These are phyloP conservation scores for Hippopotamyrus pictus DNA, from an alignment of 2,797 vertebrate species.

Conservation along the genomic window DNA sequence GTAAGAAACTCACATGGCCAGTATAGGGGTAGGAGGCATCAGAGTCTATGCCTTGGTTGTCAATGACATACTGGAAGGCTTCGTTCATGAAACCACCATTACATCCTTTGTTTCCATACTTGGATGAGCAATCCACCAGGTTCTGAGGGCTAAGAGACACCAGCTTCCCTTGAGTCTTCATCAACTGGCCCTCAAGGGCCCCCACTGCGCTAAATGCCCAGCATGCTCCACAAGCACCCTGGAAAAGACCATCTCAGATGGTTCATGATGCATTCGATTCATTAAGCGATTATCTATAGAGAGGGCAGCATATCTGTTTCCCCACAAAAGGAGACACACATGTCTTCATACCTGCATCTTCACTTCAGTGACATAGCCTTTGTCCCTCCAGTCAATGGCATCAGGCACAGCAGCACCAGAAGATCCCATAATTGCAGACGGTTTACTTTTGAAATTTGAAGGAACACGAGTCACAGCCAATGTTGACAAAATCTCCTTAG, in stretches of 20 bases:
- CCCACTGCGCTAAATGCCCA: conserved; percentile 87
- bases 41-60: conserved; percentile 76
- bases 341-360: conserved; percentile 57
- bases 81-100: conserved; percentile 58
- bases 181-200: conserved; percentile 77
- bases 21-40: conserved; percentile 70
- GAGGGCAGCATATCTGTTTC: neutral
- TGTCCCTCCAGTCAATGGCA: conserved; percentile 57
- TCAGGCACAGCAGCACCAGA: conserved; percentile 21
- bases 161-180: conserved; percentile 66
- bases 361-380: conserved; percentile 56
- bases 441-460: neutral
- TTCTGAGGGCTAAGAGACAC: conserved; percentile 82
- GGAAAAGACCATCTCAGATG: neutral
- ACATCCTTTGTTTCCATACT: conserved; percentile 74
- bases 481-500: conserved; percentile 41
- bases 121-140: conserved; percentile 75
- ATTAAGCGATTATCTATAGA: neutral
- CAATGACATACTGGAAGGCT: conserved; percentile 78
- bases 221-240: conserved; percentile 78
- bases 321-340: neutral
- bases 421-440: fast-evolving
- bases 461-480: conserved; percentile 38
- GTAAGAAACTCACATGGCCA: conserved; percentile 56
- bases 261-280: conserved; percentile 33